Evolutionary conservation across 2,113 vertebrate genomes (phyloP).

Genomic region (Callochromis pleurospilus): DNA sequence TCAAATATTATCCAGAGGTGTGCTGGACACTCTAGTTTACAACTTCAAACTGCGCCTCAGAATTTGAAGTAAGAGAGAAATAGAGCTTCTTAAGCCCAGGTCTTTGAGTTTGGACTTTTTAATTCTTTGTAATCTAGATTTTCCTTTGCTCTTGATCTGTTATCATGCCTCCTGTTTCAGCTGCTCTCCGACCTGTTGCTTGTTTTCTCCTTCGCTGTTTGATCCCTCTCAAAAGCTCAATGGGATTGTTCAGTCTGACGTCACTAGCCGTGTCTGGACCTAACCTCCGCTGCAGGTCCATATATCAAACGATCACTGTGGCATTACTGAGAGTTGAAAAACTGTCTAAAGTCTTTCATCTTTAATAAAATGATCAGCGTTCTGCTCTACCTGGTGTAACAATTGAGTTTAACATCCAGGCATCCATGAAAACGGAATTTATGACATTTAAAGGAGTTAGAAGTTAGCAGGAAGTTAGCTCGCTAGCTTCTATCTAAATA

Average conservation of each 20-base stretch:
- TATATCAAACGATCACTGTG: too few relatives aligned
- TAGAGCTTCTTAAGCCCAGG: fast-evolving
- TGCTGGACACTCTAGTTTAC: not conserved
- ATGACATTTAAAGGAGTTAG: too few relatives aligned
- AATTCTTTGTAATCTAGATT: not conserved
- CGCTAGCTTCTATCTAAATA: too few relatives aligned
- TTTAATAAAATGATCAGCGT: too few relatives aligned
- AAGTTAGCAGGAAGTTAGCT: too few relatives aligned
- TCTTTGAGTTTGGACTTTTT: not conserved
- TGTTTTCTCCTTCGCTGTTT: not conserved
- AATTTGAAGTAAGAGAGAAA: not conserved
- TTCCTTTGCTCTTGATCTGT: not conserved
- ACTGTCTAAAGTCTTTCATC: too few relatives aligned
- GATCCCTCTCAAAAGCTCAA: not conserved
- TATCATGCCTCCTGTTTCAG: not conserved
- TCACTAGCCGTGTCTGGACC: too few relatives aligned
- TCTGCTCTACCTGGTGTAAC: too few relatives aligned
- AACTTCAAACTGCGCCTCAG: not conserved
- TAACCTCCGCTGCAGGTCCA: too few relatives aligned
- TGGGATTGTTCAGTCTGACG: not conserved
- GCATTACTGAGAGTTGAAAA: too few relatives aligned
- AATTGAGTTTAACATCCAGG: too few relatives aligned
- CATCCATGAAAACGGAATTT: too few relatives aligned
- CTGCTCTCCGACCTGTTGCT: fast-evolving
- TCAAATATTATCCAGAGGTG: not conserved